phyloP scores from a whole-genome alignment of 2,888 invertebrate genomes.

The Drosophila pseudotakahashii region DNA sequence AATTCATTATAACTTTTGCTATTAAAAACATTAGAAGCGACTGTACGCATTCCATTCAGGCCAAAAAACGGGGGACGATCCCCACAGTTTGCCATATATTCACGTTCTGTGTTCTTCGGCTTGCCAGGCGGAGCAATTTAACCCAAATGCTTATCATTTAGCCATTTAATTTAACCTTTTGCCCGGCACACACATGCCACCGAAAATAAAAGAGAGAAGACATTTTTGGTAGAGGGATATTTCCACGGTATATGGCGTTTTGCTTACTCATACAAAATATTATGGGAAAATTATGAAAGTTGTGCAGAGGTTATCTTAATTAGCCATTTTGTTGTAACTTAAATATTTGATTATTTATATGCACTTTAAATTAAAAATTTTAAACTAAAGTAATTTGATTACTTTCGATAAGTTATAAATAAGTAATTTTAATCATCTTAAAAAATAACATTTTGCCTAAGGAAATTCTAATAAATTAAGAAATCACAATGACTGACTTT shows the following conservation, averaged over 20 bases:
- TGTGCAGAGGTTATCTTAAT: too few species aligned
- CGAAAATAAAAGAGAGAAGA: slow-evolving; percentile 22
- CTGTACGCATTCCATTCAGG: slow-evolving; percentile 46
- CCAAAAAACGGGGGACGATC: slow-evolving; percentile 11
- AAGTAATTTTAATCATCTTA: not conserved
- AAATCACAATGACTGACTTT: not conserved
- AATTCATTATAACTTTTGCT: slow-evolving; percentile 79
- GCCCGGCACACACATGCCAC: slow-evolving; percentile 48
- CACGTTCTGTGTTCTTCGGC: slow-evolving; percentile 14
- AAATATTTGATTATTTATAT: too few species aligned
- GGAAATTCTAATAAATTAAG: too few species aligned
- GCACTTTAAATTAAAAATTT: too few species aligned
- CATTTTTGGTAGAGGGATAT: slow-evolving; percentile 6
- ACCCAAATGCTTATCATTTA: slow-evolving; percentile 80
- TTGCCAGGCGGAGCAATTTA: slow-evolving; percentile 62
- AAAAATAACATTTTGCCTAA: too few species aligned
- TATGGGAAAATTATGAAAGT: not conserved
- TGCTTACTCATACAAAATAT: not conserved
- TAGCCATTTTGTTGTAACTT: too few species aligned
- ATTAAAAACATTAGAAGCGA: slow-evolving; percentile 77
- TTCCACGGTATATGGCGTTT: not conserved
- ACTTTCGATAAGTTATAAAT: too few species aligned
- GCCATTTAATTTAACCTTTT: slow-evolving; percentile 79
- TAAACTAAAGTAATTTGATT: too few species aligned
- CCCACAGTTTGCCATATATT: slow-evolving; percentile 31